Evolutionary conservation across 2,113 vertebrate species (phyloP).

Genomic region (Ovis aries): DNA sequence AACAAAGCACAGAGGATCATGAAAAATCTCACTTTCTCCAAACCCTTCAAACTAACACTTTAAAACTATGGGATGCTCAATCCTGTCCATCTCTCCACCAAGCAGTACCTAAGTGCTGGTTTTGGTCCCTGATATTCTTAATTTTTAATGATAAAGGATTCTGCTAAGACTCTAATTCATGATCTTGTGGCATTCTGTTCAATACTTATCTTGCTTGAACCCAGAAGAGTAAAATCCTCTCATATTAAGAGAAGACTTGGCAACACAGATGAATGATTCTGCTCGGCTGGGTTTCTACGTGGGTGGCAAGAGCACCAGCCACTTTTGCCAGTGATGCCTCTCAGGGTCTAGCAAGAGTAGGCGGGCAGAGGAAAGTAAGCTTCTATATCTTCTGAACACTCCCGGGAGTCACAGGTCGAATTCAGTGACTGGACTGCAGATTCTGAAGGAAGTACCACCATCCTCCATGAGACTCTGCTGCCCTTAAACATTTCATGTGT

Average conservation of each 20-base stretch:
- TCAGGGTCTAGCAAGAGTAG: background rate
- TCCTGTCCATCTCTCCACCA: background rate
- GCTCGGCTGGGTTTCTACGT: background rate
- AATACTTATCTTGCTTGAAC: background rate
- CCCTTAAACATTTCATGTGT: background rate
- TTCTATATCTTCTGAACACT: background rate
- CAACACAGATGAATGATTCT: background rate
- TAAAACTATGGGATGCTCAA: background rate
- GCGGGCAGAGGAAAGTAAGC: background rate
- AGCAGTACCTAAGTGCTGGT: background rate
- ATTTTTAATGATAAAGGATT: background rate
- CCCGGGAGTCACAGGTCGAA: background rate
- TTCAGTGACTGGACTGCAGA: too few relatives aligned
- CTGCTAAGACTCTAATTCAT: background rate
- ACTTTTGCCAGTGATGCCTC: background rate
- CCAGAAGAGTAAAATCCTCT: background rate
- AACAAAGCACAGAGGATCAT: background rate
- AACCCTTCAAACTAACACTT: background rate
- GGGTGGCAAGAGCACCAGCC: background rate
- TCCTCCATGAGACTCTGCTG: background rate
- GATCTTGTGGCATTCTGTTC: background rate
- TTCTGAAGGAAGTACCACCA: accelerated
- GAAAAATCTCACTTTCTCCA: background rate
- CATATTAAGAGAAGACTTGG: background rate
- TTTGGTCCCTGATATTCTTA: background rate